Conservation (phyloP, 2,888 invertebrate species). For the Cryptus armator region DNA sequence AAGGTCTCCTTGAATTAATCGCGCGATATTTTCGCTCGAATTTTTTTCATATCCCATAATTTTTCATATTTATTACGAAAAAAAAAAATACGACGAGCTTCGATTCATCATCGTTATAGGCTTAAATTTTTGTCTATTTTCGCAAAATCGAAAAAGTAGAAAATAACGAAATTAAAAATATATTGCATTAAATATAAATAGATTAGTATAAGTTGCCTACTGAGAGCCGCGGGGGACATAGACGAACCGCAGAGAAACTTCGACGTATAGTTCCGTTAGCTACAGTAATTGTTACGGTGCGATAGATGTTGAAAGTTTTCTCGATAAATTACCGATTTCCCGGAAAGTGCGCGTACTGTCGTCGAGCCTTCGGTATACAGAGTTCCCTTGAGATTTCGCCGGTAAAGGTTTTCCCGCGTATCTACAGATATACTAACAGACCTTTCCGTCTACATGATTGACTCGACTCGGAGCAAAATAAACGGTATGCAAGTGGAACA, state of each 20-base stretch:
- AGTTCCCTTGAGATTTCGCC: not conserved
- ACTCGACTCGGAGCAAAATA: conserved; percentile 16
- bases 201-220: not conserved
- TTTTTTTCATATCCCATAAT: not conserved
- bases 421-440: not conserved
- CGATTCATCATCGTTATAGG: not conserved
- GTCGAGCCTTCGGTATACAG: not conserved
- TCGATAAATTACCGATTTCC: conserved; percentile 55
- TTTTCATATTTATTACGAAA: not conserved
- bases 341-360: conserved; percentile 11
- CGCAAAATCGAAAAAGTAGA: not conserved
- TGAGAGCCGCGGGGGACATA: not conserved
- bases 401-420: not conserved
- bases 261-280: conserved; percentile 48
- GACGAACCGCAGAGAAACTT: not conserved
- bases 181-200: not conserved
- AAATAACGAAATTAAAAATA: not conserved
- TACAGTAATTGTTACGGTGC: conserved; percentile 43
- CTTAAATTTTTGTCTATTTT: not conserved
- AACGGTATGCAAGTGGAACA: conserved; percentile 40
- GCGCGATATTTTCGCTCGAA: conserved; percentile 19
- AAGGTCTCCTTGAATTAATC: conserved; percentile 48
- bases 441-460: no score
- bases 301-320: conserved; percentile 49
- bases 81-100: not conserved